A percentile compares a stretch with the other conserved stretches of the same genome.
These are phyloP conservation scores for Uropsilus gracilis DNA, from an alignment of 2,113 vertebrate genomes.

Conservation along the genomic window DNA sequence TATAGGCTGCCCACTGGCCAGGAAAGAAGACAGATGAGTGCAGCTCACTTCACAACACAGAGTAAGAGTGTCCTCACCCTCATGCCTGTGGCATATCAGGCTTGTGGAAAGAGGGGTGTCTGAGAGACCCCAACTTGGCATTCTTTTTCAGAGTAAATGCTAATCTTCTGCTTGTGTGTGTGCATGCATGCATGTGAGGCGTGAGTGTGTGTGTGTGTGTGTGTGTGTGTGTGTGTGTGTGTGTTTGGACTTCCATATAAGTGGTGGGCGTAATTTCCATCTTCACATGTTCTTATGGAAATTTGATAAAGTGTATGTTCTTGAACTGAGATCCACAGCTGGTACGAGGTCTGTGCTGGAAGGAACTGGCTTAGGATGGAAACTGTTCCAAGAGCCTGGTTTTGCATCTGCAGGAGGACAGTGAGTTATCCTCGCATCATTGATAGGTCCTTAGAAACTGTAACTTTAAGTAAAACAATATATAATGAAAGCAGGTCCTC, in stretches of 20 bases:
- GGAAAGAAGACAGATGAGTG: constrained; percentile 33
- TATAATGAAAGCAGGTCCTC: background rate
- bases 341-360: background rate
- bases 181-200: too few species aligned
- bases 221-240: background rate
- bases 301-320: background rate
- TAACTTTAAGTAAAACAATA: background rate
- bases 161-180: background rate
- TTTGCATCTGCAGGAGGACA: background rate
- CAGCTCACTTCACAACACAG: background rate
- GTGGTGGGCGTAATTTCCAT: background rate
- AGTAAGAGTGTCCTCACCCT: background rate
- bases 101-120: background rate
- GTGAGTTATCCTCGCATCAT: background rate
- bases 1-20: constrained; percentile 93
- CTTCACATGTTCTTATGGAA: constrained; percentile 3
- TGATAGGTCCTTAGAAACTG: background rate
- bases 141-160: background rate
- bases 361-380: background rate
- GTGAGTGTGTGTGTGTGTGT: background rate
- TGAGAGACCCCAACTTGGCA: background rate
- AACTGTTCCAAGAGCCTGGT: background rate
- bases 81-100: background rate
- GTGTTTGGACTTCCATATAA: background rate
- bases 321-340: background rate